Percentiles rank a stretch among this genome's conserved stretches.
Evolutionary conservation across 1,140 invertebrate genomes (phyloP).

Genomic region (Sweltsa coloradensis): DNA sequence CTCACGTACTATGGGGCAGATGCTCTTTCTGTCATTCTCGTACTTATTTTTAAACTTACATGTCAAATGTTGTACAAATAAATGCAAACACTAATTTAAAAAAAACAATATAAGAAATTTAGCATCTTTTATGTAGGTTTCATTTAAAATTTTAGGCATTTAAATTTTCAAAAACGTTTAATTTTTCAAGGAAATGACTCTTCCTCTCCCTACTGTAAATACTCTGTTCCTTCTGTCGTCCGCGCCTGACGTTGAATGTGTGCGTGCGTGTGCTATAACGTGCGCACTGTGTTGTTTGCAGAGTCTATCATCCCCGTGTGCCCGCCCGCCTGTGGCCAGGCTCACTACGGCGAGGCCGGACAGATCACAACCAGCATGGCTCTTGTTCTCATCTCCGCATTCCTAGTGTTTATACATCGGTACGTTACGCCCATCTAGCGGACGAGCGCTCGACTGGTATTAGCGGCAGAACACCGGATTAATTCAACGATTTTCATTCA

Average conservation of each 20-base stretch:
- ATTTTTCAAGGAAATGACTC: neutral
- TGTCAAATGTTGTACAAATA: too few species aligned
- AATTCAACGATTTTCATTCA: neutral
- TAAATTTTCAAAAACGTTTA: too few species aligned
- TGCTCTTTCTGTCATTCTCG: too few species aligned
- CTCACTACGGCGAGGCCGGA: slow-evolving; percentile 42
- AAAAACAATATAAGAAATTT: too few species aligned
- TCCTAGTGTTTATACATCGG: slow-evolving; percentile 21
- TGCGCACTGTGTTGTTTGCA: slow-evolving; percentile 26
- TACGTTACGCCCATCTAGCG: slow-evolving; percentile 13
- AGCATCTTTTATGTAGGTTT: too few species aligned
- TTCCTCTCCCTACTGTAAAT: slow-evolving; percentile 9
- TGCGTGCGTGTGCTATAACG: neutral
- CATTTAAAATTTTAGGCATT: too few species aligned
- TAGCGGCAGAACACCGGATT: neutral
- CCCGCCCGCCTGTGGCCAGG: slow-evolving; percentile 78
- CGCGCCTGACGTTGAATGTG: neutral
- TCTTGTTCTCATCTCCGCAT: slow-evolving; percentile 29
- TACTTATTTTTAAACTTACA: too few species aligned
- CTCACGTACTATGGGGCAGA: too few species aligned
- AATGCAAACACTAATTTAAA: too few species aligned
- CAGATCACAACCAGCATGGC: slow-evolving; percentile 27
- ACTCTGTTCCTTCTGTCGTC: neutral
- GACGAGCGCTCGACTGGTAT: neutral
- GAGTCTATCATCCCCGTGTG: slow-evolving; percentile 85